phyloP scores from a whole-genome alignment of 2,797 vertebrate genomes.

The Erethizon dorsatum region DNA sequence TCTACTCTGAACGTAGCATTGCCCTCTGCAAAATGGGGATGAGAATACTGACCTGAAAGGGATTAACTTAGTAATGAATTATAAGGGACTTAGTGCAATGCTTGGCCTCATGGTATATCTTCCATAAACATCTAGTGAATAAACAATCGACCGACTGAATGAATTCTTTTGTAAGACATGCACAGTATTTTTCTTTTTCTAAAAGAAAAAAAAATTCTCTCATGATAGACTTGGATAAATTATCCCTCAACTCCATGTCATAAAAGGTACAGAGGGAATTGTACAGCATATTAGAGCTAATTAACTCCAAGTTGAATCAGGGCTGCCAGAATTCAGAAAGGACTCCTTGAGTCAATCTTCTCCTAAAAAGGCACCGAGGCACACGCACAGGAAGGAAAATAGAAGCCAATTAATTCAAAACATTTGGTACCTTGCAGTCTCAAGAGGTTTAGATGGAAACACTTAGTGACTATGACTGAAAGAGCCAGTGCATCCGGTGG shows the following conservation, averaged over 20 bases:
- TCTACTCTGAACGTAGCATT: background rate
- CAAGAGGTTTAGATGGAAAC: constrained; percentile 82
- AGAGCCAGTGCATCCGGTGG: background rate
- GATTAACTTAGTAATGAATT: background rate
- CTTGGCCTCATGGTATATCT: background rate
- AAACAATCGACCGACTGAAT: background rate
- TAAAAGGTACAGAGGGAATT: constrained; percentile 82
- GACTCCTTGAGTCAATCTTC: constrained; percentile 85
- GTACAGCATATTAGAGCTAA: constrained; percentile 84
- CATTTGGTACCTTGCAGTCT: constrained; percentile 86
- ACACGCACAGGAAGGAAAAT: constrained; percentile 82
- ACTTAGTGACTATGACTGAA: constrained; percentile 80
- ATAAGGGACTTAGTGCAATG: background rate
- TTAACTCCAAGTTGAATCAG: constrained; percentile 76
- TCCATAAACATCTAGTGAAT: background rate
- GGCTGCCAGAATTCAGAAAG: constrained; percentile 81
- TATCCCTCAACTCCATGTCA: constrained; percentile 66
- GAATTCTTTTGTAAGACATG: background rate
- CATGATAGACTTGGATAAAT: constrained; percentile 67
- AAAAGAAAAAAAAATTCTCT: constrained; percentile 50
- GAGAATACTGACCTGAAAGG: background rate
- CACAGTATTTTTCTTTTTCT: constrained; percentile 6
- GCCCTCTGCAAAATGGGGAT: background rate
- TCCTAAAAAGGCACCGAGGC: constrained; percentile 82
- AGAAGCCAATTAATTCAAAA: constrained; percentile 87